A percentile compares a stretch with the other conserved stretches of the same genome.
phyloP scores from a whole-genome alignment of 2,797 vertebrate species.

The Anisognathus igniventris region DNA sequence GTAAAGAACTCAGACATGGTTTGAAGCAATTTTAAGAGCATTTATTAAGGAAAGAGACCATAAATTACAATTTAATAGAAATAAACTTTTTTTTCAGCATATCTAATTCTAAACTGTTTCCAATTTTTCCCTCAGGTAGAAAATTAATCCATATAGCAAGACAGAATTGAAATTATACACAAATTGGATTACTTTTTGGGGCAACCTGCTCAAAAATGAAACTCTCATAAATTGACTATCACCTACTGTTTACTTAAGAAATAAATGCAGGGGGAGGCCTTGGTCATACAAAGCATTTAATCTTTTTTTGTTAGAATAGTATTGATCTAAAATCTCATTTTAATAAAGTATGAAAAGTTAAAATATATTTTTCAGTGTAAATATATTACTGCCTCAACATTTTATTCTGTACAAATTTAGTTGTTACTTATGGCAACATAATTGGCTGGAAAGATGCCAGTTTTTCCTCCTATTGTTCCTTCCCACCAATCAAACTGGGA shows the following conservation, averaged over 20 bases:
- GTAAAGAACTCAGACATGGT: neutral
- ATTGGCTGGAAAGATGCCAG: slow-evolving; percentile 97
- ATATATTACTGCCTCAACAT: neutral
- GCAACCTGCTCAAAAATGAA: neutral
- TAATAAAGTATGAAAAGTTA: slow-evolving; percentile 1
- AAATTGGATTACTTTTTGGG: neutral
- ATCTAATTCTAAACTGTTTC: neutral
- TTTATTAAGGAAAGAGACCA: slow-evolving; percentile 40
- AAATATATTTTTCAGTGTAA: neutral
- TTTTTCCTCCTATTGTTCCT: slow-evolving; percentile 79
- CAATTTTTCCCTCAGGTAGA: neutral
- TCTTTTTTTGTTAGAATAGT: neutral
- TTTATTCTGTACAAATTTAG: neutral
- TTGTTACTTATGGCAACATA: slow-evolving; percentile 80
- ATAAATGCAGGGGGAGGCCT: neutral
- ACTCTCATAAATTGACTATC: neutral
- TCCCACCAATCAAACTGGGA: slow-evolving; percentile 98
- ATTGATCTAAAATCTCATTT: neutral
- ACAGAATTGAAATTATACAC: neutral
- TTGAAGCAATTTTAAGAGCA: neutral
- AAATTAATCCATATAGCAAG: neutral
- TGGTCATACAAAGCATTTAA: neutral
- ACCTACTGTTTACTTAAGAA: neutral
- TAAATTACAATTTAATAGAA: neutral
- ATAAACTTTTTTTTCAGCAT: neutral